Conservation (phyloP, 2,113 vertebrate genomes). For the Galbula dea region DNA sequence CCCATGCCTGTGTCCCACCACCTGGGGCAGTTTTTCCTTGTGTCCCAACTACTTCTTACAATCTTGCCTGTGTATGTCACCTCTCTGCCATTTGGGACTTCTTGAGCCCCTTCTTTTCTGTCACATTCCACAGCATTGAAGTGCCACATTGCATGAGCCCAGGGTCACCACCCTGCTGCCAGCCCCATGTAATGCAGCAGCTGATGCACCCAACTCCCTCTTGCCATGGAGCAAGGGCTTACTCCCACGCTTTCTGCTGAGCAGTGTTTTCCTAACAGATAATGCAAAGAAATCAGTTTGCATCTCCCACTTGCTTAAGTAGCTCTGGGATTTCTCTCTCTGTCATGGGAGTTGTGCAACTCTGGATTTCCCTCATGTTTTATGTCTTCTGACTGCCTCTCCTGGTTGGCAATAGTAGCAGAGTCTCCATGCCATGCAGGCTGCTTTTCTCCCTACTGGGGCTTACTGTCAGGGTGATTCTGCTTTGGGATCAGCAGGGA, state of each 20-base stretch:
- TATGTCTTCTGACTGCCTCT: not conserved
- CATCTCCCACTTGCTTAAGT: rapidly evolving
- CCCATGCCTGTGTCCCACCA: rapidly evolving
- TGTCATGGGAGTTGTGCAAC: not conserved
- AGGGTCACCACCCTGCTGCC: not conserved
- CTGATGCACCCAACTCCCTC: not conserved
- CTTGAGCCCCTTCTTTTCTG: not conserved
- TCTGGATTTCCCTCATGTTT: not conserved
- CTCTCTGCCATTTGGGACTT: not conserved
- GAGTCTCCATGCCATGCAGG: rapidly evolving
- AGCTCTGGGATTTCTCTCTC: not conserved
- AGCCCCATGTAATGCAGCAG: not conserved
- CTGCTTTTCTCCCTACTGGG: not conserved
- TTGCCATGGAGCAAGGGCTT: not conserved
- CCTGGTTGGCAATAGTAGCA: not conserved
- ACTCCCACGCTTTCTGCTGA: not conserved
- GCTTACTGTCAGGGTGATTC: rapidly evolving
- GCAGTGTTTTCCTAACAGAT: not conserved
- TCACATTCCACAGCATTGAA: rapidly evolving
- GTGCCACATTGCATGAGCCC: not conserved
- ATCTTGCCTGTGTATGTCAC: not conserved
- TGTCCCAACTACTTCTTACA: rapidly evolving
- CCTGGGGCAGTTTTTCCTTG: not conserved
- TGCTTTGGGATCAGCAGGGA: not conserved
- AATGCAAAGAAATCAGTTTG: not conserved